Evolutionary conservation across 2,797 vertebrate species (phyloP), one percentile per base, ranked within the genome.

Genomic region (Thripadectes ignobilis): DNA sequence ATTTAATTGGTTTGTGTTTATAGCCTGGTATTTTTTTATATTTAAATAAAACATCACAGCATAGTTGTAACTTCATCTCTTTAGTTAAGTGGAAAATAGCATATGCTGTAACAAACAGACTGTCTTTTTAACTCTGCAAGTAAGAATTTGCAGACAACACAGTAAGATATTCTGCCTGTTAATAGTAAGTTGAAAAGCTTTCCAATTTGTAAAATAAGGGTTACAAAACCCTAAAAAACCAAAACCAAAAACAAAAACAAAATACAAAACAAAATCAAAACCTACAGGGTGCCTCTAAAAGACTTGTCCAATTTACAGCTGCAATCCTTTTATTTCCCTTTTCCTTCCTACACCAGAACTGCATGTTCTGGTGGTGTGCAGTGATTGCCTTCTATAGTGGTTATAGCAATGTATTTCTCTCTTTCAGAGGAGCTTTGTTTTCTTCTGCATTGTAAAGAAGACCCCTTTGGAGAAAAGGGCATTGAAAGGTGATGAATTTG

Each of bases 1-100:
- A 71, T 84, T 96, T 95, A 95, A 95, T 79, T 85, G 26, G 18
- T 19, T 95, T 92, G 34, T 86, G 39, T 32, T 81, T 85, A 69
- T 92, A 88, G 46, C 19, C 78, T 93, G 29, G 10, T 69, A 41
- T 45, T 78, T 92, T 92, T 92, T 93, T 62, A 16, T 72, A 41
- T 93, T 94, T 93, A 90, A 95, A 95, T 95, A 92, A 94, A 94
- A 90, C 67, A 91, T 81, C 88, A 88, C 43, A 86, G n/a, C 41
- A 81, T 59, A 79, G 48, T 84, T 93, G 36, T 84, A 73, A 90
- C 58, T 93, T 92, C 43, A 85, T 84, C 54, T 95, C 77, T 73
- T 86, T 30, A 94, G 62, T 77, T 73, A 85, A 96, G 46, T 61
- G 38, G 24, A 78, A 85, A 95, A 69, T 54, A 95, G 13, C 63